phyloP scores from a whole-genome alignment of 2,888 invertebrate genomes.

The Eristalinus sepulchralis region DNA sequence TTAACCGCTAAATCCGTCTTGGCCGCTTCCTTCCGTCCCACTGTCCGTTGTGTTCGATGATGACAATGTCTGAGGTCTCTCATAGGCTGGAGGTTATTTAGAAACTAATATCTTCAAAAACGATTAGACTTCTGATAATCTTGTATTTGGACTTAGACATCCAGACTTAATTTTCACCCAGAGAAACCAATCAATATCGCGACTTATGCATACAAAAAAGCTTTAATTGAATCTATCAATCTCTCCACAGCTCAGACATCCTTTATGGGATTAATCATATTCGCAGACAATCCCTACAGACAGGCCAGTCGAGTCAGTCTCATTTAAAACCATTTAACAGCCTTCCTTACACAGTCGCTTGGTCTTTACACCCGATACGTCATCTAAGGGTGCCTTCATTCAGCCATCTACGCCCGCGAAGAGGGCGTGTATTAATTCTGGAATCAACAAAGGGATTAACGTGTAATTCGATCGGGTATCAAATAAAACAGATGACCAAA shows the following conservation, averaged over 20 bases:
- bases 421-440: slow-evolving; percentile 65
- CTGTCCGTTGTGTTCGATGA: too few relatives aligned
- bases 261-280: slow-evolving; percentile 57
- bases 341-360: background rate
- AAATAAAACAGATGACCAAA: slow-evolving; percentile 72
- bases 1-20: background rate
- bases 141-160: background rate
- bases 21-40: background rate
- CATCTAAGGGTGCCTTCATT: slow-evolving; percentile 59
- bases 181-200: background rate
- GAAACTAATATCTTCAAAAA: too few relatives aligned
- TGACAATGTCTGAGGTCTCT: too few relatives aligned
- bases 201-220: background rate
- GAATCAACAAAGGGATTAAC: slow-evolving; percentile 71
- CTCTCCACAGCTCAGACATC: slow-evolving; percentile 56
- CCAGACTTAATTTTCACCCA: background rate
- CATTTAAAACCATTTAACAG: slow-evolving; percentile 59
- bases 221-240: slow-evolving; percentile 7
- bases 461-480: slow-evolving; percentile 71
- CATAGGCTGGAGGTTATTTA: too few relatives aligned
- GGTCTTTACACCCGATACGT: slow-evolving; percentile 62
- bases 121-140: background rate
- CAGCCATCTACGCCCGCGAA: slow-evolving; percentile 3
- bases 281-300: slow-evolving; percentile 52
- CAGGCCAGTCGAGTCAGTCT: slow-evolving; percentile 7